Percentiles rank a stretch among this genome's conserved stretches.
These are phyloP conservation scores for Odontesthes bonariensis DNA, from an alignment of 2,113 vertebrate species.

Conservation along the genomic window DNA sequence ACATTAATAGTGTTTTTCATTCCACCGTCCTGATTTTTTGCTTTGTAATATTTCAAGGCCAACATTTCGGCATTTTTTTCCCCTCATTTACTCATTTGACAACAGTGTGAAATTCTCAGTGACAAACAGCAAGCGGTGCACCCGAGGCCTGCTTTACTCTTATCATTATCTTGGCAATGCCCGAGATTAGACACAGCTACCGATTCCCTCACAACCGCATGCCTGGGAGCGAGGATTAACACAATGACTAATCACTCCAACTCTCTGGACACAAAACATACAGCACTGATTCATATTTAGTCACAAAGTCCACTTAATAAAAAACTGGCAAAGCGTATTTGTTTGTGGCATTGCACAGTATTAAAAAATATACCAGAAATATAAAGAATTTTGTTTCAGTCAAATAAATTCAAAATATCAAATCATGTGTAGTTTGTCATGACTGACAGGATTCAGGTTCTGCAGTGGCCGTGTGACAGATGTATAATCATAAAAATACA, in stretches of 20 bases:
- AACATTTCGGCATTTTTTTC: not conserved
- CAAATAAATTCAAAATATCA: conserved; percentile 37
- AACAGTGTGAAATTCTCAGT: conserved; percentile 56
- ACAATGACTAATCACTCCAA: conserved; percentile 70
- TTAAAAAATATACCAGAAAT: conserved; percentile 22
- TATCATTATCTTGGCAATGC: conserved; percentile 68
- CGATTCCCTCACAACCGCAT: conserved; percentile 35
- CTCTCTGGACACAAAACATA: conserved; percentile 65
- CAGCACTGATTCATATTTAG: conserved; percentile 43
- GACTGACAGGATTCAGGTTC: conserved; percentile 5
- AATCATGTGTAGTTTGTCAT: conserved; percentile 15
- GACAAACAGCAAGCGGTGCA: conserved; percentile 47
- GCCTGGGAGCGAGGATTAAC: conserved; percentile 67
- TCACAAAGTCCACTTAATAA: conserved; percentile 53
- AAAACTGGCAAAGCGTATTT: conserved; percentile 38
- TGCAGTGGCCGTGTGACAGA: no score
- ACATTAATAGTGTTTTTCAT: conserved; percentile 7
- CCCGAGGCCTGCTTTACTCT: conserved; percentile 55
- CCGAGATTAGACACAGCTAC: conserved; percentile 67
- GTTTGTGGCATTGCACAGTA: conserved; percentile 27
- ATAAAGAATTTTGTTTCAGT: conserved; percentile 44
- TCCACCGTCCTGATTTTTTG: conserved; percentile 26
- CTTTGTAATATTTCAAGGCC: conserved; percentile 5
- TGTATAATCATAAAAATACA: no score
- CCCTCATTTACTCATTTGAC: conserved; percentile 40